Base-by-base conservation (phyloP, 1,140 invertebrate genomes). In the Helicoverpa zea region DNA sequence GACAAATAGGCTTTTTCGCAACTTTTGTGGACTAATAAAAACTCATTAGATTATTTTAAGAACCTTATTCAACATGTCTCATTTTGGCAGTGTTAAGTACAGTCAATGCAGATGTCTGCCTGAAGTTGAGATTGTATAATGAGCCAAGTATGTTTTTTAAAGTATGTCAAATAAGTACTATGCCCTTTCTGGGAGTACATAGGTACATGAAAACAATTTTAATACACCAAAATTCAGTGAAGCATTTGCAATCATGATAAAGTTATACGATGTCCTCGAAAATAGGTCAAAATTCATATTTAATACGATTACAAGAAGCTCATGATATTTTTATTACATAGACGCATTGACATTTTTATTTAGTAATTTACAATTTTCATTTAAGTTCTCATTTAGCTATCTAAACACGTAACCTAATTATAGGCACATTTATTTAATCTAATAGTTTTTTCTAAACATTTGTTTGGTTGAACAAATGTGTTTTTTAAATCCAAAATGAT, bases 361-460 rank as follows among this genome's bases (percentile, higher is more conserved):
- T 85, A 68, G 79, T 85, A 90, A 86, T 64, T 79, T 86, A 89
- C 83, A 88, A 75, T 81, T 85, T 85, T 66, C 73, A 59, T 77
- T 83, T 85, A 82, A 77, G 43, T 75, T 81, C 47, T 43, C 49
- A 64, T 83, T 86, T 89, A 90, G 78, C 86, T 89, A 90, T 85
- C 86, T 90, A 90, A 72, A 90, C 85, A 87, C 86, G 83, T 90
- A 89, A 82, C 68, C 80, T 85, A 88, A 89, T 84, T 83, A 87
- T 89, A 90, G 89, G 89, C 89, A 90, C 89, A 90, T 87, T 89
- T 87, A 89, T 86, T 90, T 83, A 82, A 83, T 64, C 77, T 81
- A 85, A 79, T 80, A 74, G 77, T 72, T 30, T 82, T 79, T 58
- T 14, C 52, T 49, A 64, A n/a, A 51, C 61, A 63, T 64, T 64